Evolutionary conservation across 2,113 vertebrate genomes (phyloP), one percentile per base, ranked within the genome.

Genomic region (Girardinichthys multiradiatus): DNA sequence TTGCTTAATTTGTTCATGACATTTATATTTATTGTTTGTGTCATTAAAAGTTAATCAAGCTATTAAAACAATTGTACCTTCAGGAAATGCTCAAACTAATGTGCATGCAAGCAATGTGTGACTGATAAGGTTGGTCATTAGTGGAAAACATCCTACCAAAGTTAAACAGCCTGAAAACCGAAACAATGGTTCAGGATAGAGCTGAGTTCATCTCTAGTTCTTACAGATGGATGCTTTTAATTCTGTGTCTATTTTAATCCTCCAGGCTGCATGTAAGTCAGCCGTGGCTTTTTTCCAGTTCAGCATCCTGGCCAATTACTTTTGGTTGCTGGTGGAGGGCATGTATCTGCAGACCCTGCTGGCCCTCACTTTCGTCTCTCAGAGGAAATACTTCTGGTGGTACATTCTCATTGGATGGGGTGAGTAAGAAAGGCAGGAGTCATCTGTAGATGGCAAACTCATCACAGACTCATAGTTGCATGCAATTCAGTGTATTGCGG

Each of bases 281-380:
- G 95, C 93, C 1, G 94, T 96, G 2, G 39, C 92, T 2, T 96
- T 97, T 90, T 96, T 97, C 88, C 96, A 97, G 85, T 96, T 95
- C 89, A 95, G 95, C 0, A 95, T 97, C 79, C 89, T 97, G 85
- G 95, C 96, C 81, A 97, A 96, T 92, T 96, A 95, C 92, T 96
- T 94, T 89, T 97, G 96, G 96, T 61, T 97, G 84, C 90, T 97
- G 88, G 96, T 97, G 89, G 96, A 97, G 81, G 96, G 95, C 24
- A 92, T 97, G 94, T 97, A 96, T 84, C 94, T 97, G 83, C 95
- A 97, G 89, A 96, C 95, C 0, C 92, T 97, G 68, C 92, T 97
- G 74, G 95, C 95, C 24, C 91, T 96, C 68, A 94, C 96, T 75
- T 97, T 97, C 57, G 94, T 95, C 83, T 96, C 94, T 0, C 95